phyloP scores from a whole-genome alignment of 2,888 invertebrate genomes.

The Falcaria lacertinaria region DNA sequence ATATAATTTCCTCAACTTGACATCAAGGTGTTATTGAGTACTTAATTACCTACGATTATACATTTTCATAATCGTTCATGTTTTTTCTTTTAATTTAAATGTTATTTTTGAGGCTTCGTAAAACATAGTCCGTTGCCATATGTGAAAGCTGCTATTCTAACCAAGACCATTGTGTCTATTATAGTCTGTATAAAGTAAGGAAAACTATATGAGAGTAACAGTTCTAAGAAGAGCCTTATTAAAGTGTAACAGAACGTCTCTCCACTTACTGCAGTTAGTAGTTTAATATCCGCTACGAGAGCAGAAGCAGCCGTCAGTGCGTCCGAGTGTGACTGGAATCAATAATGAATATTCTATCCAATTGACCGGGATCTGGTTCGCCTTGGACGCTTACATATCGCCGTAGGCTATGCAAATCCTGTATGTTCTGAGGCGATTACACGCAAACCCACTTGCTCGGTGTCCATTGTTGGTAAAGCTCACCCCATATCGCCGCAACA shows the following conservation, averaged over 20 bases:
- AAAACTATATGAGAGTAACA: background rate
- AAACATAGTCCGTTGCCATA: too few species aligned
- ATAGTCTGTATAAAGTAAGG: too few species aligned
- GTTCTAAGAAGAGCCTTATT: background rate
- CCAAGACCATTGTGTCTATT: too few species aligned
- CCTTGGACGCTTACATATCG: conserved; percentile 31
- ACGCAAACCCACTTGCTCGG: conserved; percentile 50
- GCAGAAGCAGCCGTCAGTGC: conserved; percentile 8
- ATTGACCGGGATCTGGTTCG: conserved; percentile 20
- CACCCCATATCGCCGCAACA: conserved; percentile 12
- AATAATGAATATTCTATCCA: conserved; percentile 42
- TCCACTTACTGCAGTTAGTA: conserved; percentile 3
- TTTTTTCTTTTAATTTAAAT: too few species aligned
- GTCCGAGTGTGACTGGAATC: conserved; percentile 17
- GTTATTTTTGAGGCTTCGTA: too few species aligned
- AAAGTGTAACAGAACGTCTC: background rate
- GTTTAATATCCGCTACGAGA: conserved; percentile 10
- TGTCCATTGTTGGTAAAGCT: conserved; percentile 35
- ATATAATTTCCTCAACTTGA: too few species aligned
- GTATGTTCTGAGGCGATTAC: conserved; percentile 55
- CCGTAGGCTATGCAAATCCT: conserved; percentile 52
- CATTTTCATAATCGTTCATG: too few species aligned
- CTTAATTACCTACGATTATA: too few species aligned
- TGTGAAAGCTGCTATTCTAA: too few species aligned
- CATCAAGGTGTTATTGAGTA: too few species aligned